Conservation (phyloP, 1,140 invertebrate genomes). For the Drosophila micromelanica region DNA sequence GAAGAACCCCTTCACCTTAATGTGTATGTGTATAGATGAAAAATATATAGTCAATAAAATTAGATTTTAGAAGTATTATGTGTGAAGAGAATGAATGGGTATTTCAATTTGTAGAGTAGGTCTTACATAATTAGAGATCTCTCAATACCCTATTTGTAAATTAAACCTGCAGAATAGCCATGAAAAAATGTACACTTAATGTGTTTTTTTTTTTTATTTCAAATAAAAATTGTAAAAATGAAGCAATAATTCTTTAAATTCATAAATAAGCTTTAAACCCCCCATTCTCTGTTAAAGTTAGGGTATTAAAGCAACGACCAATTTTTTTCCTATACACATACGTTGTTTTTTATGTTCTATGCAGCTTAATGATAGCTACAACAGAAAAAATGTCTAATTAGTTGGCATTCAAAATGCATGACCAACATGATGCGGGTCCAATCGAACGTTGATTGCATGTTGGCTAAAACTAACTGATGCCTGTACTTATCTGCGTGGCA, state of each 20-base stretch:
- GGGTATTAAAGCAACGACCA: neutral
- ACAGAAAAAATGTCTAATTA: constrained; percentile 54
- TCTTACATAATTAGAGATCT: too few species aligned
- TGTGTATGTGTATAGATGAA: neutral
- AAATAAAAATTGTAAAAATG: too few species aligned
- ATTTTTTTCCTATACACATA: neutral
- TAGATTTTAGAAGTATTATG: neutral
- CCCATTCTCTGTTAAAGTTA: neutral
- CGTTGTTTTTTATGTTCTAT: neutral
- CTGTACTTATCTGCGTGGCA: neutral
- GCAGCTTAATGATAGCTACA: constrained; percentile 9
- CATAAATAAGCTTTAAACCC: too few species aligned
- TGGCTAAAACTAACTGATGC: constrained; percentile 40
- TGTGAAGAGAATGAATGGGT: neutral
- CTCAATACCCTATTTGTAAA: too few species aligned
- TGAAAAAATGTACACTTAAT: too few species aligned
- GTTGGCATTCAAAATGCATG: constrained; percentile 47
- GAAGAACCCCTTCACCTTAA: neutral
- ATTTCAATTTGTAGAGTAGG: too few species aligned
- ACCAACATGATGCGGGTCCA: constrained; percentile 38
- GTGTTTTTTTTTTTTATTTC: too few species aligned
- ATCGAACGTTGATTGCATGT: constrained; percentile 56
- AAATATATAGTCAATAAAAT: neutral
- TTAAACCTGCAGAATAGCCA: too few species aligned
- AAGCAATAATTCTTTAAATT: too few species aligned